Evolutionary conservation across 2,797 vertebrate genomes (phyloP).

Genomic region (Okamejei kenojei): DNA sequence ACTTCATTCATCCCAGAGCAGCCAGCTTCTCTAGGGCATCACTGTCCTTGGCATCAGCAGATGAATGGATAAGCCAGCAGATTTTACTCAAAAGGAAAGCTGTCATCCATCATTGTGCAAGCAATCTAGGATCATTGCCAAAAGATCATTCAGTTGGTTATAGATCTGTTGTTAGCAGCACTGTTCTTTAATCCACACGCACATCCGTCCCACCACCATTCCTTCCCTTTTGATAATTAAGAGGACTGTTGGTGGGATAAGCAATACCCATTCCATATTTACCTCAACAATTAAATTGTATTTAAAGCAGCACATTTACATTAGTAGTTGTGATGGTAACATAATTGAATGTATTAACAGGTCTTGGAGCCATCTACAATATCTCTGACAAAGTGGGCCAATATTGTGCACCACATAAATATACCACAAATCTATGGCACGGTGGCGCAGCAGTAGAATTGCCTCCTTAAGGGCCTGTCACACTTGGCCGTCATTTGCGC

Average conservation of each 20-base stretch:
- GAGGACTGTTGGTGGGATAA: not conserved
- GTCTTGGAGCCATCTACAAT: not conserved
- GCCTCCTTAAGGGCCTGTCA: too few species aligned
- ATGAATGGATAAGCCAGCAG: not conserved
- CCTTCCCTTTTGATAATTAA: not conserved
- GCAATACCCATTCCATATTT: not conserved
- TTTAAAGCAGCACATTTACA: not conserved
- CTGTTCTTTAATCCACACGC: not conserved
- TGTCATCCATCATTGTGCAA: slow-evolving; percentile 11
- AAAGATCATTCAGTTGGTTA: not conserved
- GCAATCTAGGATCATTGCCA: not conserved
- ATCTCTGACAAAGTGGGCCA: not conserved
- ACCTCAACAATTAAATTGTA: not conserved
- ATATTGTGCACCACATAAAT: not conserved
- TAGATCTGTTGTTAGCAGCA: not conserved
- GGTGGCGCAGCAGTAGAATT: too few species aligned
- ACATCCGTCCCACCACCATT: not conserved
- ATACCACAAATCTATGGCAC: not conserved
- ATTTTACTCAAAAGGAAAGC: not conserved
- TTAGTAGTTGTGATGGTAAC: not conserved
- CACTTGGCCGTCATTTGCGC: too few species aligned
- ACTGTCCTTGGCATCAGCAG: not conserved
- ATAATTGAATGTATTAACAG: not conserved
- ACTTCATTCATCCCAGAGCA: not conserved
- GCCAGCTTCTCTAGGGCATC: not conserved